Conservation (phyloP, 2,888 invertebrate species). For the Rhorus exstirpatorius region DNA sequence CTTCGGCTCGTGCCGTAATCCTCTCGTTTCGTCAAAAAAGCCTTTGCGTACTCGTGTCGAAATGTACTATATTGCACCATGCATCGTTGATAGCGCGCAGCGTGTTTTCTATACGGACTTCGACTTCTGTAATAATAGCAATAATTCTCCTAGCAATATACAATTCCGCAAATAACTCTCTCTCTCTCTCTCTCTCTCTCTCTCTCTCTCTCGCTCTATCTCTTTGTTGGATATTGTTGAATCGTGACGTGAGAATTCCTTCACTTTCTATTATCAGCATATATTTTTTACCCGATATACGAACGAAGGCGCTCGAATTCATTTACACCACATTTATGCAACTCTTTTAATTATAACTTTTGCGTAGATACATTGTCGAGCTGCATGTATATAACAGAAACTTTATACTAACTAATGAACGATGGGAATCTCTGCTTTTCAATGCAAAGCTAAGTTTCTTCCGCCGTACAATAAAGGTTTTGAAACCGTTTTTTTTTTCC, state of each 20-base stretch:
- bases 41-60: too few species aligned
- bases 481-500: neutral
- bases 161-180: slow-evolving; percentile 14
- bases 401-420: slow-evolving; percentile 11
- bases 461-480: neutral
- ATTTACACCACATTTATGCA: slow-evolving; percentile 50
- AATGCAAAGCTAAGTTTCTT: slow-evolving; percentile 13
- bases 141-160: slow-evolving; percentile 51
- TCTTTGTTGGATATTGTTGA: slow-evolving; percentile 62
- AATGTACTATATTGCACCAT: too few species aligned
- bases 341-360: slow-evolving; percentile 58
- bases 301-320: slow-evolving; percentile 44
- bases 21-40: too few species aligned
- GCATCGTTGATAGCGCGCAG: slow-evolving; percentile 20
- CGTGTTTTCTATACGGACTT: slow-evolving; percentile 14
- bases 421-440: neutral
- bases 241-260: slow-evolving; percentile 75
- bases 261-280: slow-evolving; percentile 67
- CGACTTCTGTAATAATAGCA: slow-evolving; percentile 62
- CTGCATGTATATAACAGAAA: neutral
- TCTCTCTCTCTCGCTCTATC: neutral
- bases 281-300: slow-evolving; percentile 33
- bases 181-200: slow-evolving; percentile 15
- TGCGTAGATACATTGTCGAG: slow-evolving; percentile 9
- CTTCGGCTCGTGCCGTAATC: too few species aligned